Base-by-base conservation (phyloP, 2,113 vertebrate genomes). In the Daphoenositta chrysoptera region DNA sequence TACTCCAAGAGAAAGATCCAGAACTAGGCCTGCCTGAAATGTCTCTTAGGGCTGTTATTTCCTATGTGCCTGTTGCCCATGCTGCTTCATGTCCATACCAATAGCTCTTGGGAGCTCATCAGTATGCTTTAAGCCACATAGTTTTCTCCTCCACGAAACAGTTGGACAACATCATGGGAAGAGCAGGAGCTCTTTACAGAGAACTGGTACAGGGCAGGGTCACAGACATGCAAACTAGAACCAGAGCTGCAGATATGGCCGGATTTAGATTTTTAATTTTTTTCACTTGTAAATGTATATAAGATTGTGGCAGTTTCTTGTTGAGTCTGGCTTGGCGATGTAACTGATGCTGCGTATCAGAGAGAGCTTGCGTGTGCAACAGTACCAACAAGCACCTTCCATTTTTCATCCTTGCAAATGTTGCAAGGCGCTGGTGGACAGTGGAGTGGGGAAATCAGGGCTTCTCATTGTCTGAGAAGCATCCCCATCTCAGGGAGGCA, bases 11-110 rank as follows among this genome's bases (percentile, higher is more conserved):
- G 31, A 42, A 68, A 50, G 60, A 31, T 19, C 6, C 26, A 53
- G 27, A 53, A 33, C 14, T 15, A 23, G 20, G 27, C 31, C 28
- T 83, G 19, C 17, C 11, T 70, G 66, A 37, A 64, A 18, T 60
- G 17, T 77, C 22, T 61, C 8, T 35, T 60, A 37, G 10, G 23
- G 5, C 5, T 58, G 4, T 53, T 86, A 61, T 1, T 69, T 92
- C 37, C 2, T 40, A 0, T 0, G 2, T 81, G 17, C 2, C 13
- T 72, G 1, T 61, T 69, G 57, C 24, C n/a, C 31, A 1, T 65
- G 23, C 20, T 77, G 24, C 37, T 65, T 83, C 47, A 4, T 26
- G 31, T 77, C 58, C 9, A 1, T 64, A 21, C 40, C 1, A 4
- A 0, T 26, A 68, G 7, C 13, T 22, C 27, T 57, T 31, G 15